Evolutionary conservation across 2,113 vertebrate genomes (phyloP).

Genomic region (Cnemophilus loriae): DNA sequence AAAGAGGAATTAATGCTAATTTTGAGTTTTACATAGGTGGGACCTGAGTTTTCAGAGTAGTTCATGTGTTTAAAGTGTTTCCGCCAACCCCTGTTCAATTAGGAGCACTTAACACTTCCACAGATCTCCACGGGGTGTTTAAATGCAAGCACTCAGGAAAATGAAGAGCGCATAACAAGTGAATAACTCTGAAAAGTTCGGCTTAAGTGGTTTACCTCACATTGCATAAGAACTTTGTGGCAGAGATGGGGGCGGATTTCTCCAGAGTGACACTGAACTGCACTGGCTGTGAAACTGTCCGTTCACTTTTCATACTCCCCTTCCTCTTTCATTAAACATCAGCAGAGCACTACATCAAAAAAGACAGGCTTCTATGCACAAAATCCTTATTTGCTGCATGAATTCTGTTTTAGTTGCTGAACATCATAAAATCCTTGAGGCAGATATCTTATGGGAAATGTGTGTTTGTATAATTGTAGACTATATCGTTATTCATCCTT

Average conservation of each 20-base stretch:
- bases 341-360: background rate
- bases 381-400: slow-evolving; percentile 27
- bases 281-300: background rate
- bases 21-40: background rate
- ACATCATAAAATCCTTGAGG: slow-evolving; percentile 33
- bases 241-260: background rate
- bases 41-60: background rate
- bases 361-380: slow-evolving; percentile 12
- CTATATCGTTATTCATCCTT: background rate
- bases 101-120: background rate
- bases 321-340: background rate
- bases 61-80: background rate
- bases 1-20: background rate
- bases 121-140: background rate
- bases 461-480: slow-evolving; percentile 30
- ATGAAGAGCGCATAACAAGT: background rate
- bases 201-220: background rate
- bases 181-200: background rate
- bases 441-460: slow-evolving; percentile 19
- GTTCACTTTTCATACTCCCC: background rate
- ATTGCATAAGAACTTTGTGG: background rate
- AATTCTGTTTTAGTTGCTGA: slow-evolving; percentile 34
- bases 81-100: background rate
- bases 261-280: background rate
- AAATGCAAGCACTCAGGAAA: background rate